Evolutionary conservation across 2,797 vertebrate species (phyloP).

Genomic region (Salarias fasciatus): DNA sequence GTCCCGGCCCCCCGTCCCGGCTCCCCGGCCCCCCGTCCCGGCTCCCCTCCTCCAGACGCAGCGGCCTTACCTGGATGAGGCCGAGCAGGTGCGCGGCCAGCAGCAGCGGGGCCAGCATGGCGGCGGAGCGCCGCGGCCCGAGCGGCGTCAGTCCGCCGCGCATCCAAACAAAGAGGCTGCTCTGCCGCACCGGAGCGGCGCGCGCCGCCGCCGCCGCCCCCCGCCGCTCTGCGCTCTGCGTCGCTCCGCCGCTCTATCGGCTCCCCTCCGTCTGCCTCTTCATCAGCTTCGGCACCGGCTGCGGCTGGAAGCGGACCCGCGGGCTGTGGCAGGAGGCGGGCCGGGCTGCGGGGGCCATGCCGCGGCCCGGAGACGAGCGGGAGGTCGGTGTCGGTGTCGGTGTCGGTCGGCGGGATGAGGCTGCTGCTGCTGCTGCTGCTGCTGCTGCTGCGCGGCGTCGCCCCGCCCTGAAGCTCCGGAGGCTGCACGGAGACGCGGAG

Average conservation of each 20-base stretch:
- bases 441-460: constrained; percentile 55
- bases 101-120: constrained; percentile 47
- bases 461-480: constrained; percentile 67
- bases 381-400: constrained; percentile 69
- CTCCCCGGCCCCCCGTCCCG: no score
- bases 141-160: neutral
- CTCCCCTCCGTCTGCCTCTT: neutral
- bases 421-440: constrained; percentile 51
- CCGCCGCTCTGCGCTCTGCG: constrained; percentile 14
- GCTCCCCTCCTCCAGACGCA: no score
- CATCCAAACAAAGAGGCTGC: constrained; percentile 78
- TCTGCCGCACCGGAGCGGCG: constrained; percentile 66
- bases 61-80: constrained; percentile 71
- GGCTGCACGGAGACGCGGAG: constrained; percentile 41
- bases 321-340: constrained; percentile 1
- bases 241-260: constrained; percentile 25
- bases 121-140: neutral
- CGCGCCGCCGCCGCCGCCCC: neutral
- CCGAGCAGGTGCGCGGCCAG: constrained; percentile 49
- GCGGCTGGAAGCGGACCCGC: constrained; percentile 21
- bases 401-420: constrained; percentile 60
- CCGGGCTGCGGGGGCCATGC: constrained; percentile 53
- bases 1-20: no score
- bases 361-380: constrained; percentile 65
- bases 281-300: neutral